A percentile compares a stretch with the other conserved stretches of the same genome.
Conservation (phyloP, 2,797 vertebrate species). For the Chloroceryle amazona region DNA sequence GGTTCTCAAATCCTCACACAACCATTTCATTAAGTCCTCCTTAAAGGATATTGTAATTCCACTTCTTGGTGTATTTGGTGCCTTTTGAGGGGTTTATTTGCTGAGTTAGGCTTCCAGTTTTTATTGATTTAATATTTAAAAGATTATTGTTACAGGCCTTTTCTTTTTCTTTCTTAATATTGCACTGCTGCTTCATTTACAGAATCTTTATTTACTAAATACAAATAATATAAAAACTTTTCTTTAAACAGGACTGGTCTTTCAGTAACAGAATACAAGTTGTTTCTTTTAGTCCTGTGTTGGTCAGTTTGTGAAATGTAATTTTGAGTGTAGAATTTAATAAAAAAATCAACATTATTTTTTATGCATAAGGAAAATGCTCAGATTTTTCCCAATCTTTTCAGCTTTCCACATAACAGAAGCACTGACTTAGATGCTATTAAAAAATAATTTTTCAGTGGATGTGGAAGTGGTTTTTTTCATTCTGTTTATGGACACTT, state of each 20-base stretch:
- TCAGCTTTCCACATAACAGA: conserved; percentile 20
- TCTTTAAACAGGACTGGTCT: conserved; percentile 48
- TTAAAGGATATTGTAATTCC: conserved; percentile 50
- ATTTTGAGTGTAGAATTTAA: conserved; percentile 60
- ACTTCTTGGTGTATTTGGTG: conserved; percentile 58
- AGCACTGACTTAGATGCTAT: not conserved
- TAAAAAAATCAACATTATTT: conserved; percentile 32
- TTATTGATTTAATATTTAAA: conserved; percentile 66
- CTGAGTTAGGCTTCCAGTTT: conserved; percentile 69
- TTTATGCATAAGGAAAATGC: conserved; percentile 33
- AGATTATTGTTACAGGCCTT: conserved; percentile 26
- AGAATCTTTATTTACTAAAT: conserved; percentile 61
- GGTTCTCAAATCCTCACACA: conserved; percentile 51
- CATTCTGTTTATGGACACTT: conserved; percentile 5
- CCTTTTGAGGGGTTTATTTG: conserved; percentile 66
- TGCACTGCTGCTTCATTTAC: conserved; percentile 48
- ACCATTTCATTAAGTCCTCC: conserved; percentile 42
- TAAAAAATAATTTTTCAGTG: not conserved
- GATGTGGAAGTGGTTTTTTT: not conserved
- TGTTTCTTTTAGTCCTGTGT: conserved; percentile 62
- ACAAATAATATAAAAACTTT: conserved; percentile 51
- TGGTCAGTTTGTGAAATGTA: conserved; percentile 37
- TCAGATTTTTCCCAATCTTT: conserved; percentile 53
- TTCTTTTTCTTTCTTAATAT: not conserved
- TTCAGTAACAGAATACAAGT: conserved; percentile 12